phyloP scores from a whole-genome alignment of 2,888 invertebrate species.

The Belgica antarctica region DNA sequence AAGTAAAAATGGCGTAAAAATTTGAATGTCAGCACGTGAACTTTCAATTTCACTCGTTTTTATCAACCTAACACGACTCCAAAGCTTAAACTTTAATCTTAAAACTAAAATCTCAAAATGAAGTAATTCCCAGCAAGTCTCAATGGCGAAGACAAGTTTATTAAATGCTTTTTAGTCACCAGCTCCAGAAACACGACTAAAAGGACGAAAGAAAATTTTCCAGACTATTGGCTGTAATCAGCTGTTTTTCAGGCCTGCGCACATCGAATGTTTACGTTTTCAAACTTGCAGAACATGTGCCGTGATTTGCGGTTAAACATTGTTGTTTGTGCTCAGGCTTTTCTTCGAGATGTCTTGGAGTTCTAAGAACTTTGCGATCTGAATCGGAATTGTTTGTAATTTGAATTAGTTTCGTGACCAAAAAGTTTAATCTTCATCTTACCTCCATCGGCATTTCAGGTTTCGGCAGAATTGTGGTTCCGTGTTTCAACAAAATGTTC shows the following conservation, averaged over 20 bases:
- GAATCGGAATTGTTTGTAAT: not conserved
- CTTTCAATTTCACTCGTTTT: too few relatives aligned
- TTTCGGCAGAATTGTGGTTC: constrained; percentile 8
- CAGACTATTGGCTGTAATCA: not conserved
- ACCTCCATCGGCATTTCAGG: constrained; percentile 36
- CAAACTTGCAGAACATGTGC: not conserved
- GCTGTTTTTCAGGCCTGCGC: constrained; percentile 20
- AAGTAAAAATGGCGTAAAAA: too few relatives aligned
- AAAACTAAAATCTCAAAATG: too few relatives aligned
- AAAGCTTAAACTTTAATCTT: too few relatives aligned
- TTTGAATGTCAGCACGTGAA: too few relatives aligned
- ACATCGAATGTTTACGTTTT: constrained; percentile 9
- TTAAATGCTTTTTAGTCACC: too few relatives aligned
- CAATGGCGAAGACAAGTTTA: too few relatives aligned
- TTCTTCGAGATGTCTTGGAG: constrained; percentile 29
- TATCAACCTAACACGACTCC: too few relatives aligned
- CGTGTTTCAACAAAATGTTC: constrained; percentile 13
- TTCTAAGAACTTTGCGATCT: constrained; percentile 34
- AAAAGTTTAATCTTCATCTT: not conserved
- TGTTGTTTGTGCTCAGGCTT: constrained; percentile 6
- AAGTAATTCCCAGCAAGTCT: too few relatives aligned
- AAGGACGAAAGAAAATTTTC: not conserved
- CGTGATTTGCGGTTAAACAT: not conserved
- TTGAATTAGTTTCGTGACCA: not conserved
- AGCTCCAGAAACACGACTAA: not conserved